Percentiles rank a stretch among this genome's conserved stretches.
These are phyloP conservation scores for Sigmodon hispidus DNA, from an alignment of 2,113 vertebrate genomes.

Conservation along the genomic window DNA sequence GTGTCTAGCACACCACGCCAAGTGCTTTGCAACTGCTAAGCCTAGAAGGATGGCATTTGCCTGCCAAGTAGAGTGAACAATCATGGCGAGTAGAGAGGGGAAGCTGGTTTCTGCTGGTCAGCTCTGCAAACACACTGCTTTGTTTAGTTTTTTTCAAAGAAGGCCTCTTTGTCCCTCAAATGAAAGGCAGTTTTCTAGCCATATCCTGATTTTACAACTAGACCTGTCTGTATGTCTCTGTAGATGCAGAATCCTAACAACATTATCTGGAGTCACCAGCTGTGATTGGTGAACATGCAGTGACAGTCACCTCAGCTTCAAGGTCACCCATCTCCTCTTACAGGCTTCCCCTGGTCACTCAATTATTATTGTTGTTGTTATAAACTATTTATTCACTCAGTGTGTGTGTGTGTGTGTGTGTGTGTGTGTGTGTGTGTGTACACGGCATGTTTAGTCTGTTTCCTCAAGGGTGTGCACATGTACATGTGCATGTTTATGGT, in stretches of 20 bases:
- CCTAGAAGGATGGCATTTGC: background rate
- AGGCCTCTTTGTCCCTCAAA: constrained; percentile 15
- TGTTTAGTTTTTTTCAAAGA: background rate
- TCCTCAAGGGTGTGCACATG: no score
- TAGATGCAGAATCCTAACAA: background rate
- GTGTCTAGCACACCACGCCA: background rate
- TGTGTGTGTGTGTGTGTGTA: background rate
- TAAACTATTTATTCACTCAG: background rate
- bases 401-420: background rate
- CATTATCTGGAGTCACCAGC: background rate
- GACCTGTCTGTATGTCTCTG: background rate
- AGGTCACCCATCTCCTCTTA: background rate
- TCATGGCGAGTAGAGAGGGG: background rate
- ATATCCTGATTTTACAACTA: background rate
- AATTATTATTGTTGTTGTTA: background rate
- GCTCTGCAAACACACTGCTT: background rate
- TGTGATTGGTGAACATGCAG: background rate
- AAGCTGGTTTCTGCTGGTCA: background rate
- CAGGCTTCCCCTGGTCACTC: background rate
- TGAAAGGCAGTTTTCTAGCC: constrained; percentile 21
- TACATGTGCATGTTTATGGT: background rate
- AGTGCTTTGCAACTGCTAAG: background rate
- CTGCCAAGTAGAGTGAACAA: background rate
- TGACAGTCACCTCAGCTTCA: background rate
- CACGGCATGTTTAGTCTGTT: no score